phyloP scores from a whole-genome alignment of 2,797 vertebrate species.

The Diplodus sargus region DNA sequence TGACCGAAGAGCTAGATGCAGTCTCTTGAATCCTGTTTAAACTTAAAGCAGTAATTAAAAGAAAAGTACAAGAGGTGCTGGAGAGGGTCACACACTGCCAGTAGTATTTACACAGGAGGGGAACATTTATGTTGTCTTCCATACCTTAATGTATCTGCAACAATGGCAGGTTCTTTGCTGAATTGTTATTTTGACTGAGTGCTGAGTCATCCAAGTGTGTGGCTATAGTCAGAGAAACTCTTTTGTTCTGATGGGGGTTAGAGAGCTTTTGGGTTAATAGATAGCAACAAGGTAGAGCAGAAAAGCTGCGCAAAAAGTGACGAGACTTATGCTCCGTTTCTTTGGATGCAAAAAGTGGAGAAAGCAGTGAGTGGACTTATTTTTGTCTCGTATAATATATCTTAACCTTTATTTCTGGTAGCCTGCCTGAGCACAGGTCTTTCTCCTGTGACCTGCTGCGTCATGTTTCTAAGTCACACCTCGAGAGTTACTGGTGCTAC shows the following conservation, averaged over 20 bases:
- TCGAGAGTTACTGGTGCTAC: background rate
- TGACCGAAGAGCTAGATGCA: too few relatives aligned
- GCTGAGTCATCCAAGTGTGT: background rate
- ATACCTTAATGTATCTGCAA: background rate
- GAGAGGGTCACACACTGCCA: background rate
- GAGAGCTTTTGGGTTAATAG: too few relatives aligned
- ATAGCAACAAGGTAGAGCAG: too few relatives aligned
- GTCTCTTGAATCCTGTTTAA: background rate
- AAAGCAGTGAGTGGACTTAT: too few relatives aligned
- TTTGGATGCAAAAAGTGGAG: too few relatives aligned
- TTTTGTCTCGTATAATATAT: background rate
- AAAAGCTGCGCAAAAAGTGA: too few relatives aligned
- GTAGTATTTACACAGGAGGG: background rate
- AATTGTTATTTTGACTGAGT: background rate
- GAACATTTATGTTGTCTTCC: background rate
- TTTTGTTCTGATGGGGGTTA: too few relatives aligned
- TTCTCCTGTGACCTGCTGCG: too few relatives aligned
- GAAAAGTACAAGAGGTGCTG: background rate
- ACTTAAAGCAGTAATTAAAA: background rate
- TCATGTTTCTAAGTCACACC: too few relatives aligned
- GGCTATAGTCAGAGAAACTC: background rate
- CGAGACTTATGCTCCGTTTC: too few relatives aligned
- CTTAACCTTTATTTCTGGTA: background rate
- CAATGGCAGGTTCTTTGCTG: background rate
- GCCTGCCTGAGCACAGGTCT: background rate